These are phyloP conservation scores for Coccyzus lansbergi DNA, from an alignment of 2,797 vertebrate species.

Conservation along the genomic window DNA sequence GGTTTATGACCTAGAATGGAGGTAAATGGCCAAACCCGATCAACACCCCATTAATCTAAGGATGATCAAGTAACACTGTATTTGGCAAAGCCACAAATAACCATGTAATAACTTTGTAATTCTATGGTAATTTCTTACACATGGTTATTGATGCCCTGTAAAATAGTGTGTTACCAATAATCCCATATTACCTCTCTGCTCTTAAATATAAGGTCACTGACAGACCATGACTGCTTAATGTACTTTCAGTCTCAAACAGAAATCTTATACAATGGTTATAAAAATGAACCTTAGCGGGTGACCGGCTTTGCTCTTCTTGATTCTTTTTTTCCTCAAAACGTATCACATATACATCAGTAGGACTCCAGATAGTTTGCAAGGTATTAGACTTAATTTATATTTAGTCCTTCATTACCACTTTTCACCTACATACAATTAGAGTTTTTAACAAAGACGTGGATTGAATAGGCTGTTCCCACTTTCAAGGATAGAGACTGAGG, in stretches of 20 bases:
- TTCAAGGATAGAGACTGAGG: neutral
- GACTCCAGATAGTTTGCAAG: neutral
- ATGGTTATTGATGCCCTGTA: constrained; percentile 67
- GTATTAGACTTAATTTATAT: neutral
- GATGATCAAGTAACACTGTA: constrained; percentile 66
- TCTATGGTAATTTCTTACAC: constrained; percentile 70
- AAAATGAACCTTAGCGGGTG: neutral
- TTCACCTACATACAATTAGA: neutral
- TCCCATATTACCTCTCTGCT: constrained; percentile 65
- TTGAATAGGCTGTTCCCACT: accelerated
- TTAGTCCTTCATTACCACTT: neutral
- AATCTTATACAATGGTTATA: constrained; percentile 46
- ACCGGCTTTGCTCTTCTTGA: constrained; percentile 2
- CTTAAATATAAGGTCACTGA: constrained; percentile 70
- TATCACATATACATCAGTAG: neutral
- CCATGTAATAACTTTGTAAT: constrained; percentile 63
- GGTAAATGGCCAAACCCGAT: constrained; percentile 63
- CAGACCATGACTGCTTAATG: constrained; percentile 62
- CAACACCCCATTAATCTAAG: constrained; percentile 69
- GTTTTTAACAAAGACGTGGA: neutral
- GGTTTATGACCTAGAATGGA: constrained; percentile 49
- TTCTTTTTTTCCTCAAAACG: neutral
- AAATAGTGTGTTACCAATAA: constrained; percentile 69
- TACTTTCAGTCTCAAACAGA: constrained; percentile 44
- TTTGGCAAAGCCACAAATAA: constrained; percentile 71